Evolutionary conservation across 2,888 invertebrate genomes (phyloP).

Genomic region (Lapara coniferarum): DNA sequence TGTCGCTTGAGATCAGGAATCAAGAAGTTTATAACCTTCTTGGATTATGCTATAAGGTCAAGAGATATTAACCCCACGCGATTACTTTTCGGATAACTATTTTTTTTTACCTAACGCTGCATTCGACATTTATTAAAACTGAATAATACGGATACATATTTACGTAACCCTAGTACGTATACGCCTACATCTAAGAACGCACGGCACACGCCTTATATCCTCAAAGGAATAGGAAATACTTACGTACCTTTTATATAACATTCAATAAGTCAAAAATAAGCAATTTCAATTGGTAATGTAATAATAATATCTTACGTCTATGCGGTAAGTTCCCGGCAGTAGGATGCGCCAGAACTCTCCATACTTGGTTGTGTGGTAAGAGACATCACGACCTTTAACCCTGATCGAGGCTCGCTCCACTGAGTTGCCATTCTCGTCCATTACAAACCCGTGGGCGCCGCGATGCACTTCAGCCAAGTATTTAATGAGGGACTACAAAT

Average conservation of each 20-base stretch:
- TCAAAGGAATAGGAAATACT: too few relatives aligned
- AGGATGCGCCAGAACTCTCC: slow-evolving; percentile 98
- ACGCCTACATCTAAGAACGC: neutral
- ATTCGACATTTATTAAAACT: too few relatives aligned
- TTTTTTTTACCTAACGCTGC: too few relatives aligned
- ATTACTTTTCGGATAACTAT: too few relatives aligned
- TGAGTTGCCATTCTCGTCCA: slow-evolving; percentile 90
- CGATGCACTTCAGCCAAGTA: slow-evolving; percentile 94
- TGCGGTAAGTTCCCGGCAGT: slow-evolving; percentile 92
- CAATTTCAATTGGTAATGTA: too few relatives aligned
- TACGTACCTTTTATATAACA: too few relatives aligned
- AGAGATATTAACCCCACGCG: too few relatives aligned
- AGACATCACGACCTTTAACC: slow-evolving; percentile 92
- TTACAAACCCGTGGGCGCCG: slow-evolving; percentile 94
- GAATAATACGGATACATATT: too few relatives aligned
- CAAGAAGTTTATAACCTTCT: too few relatives aligned
- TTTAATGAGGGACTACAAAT: slow-evolving; percentile 89
- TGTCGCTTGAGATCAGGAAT: neutral
- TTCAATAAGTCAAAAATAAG: too few relatives aligned
- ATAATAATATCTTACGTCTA: slow-evolving; percentile 85
- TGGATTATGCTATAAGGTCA: too few relatives aligned
- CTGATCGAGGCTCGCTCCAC: slow-evolving; percentile 91
- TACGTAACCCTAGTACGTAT: neutral
- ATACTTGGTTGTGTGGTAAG: slow-evolving; percentile 92
- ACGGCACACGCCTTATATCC: too few relatives aligned